Evolutionary conservation across 1,140 invertebrate species (phyloP).

Genomic region (Thaumetopoea pityocampa): DNA sequence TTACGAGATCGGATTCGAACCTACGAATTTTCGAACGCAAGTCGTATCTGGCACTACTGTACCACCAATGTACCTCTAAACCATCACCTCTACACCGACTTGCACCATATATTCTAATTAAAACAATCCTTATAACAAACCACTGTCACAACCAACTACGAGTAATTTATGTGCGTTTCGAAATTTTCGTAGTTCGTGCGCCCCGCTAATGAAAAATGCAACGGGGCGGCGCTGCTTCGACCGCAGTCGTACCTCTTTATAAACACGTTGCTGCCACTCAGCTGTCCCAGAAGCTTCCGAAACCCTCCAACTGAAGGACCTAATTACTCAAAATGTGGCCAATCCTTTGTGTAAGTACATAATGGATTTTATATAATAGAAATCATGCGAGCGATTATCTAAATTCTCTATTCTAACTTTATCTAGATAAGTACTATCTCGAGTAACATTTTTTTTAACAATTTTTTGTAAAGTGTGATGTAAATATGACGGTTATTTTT

Average conservation of each 20-base stretch:
- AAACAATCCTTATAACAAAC: no score
- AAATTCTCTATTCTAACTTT: no score
- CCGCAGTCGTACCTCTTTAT: constrained; percentile 47
- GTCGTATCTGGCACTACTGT: no score
- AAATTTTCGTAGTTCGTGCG: constrained; percentile 52
- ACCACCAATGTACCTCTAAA: no score
- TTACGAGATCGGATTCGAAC: no score
- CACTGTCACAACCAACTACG: constrained; percentile 1
- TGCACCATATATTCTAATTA: no score
- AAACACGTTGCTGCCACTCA: constrained; percentile 25
- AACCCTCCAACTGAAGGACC: constrained; percentile 11
- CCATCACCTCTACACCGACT: no score
- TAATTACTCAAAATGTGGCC: constrained; percentile 40
- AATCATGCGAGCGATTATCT: no score
- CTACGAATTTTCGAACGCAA: no score
- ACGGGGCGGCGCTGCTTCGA: constrained; percentile 30
- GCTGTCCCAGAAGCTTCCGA: constrained; percentile 23
- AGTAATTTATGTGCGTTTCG: constrained; percentile 28
- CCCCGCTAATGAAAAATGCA: constrained; percentile 45
- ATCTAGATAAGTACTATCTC: no score
- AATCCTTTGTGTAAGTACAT: constrained; percentile 47
- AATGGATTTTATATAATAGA: no score
- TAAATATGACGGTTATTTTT: background rate
- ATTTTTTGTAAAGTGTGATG: constrained; percentile 4
- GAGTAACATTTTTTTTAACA: background rate